A percentile compares a stretch with the other conserved stretches of the same genome.
These are phyloP conservation scores for Pocillopora grandis DNA, from an alignment of 92 coral and sea anemone genomes.

Conservation along the genomic window DNA sequence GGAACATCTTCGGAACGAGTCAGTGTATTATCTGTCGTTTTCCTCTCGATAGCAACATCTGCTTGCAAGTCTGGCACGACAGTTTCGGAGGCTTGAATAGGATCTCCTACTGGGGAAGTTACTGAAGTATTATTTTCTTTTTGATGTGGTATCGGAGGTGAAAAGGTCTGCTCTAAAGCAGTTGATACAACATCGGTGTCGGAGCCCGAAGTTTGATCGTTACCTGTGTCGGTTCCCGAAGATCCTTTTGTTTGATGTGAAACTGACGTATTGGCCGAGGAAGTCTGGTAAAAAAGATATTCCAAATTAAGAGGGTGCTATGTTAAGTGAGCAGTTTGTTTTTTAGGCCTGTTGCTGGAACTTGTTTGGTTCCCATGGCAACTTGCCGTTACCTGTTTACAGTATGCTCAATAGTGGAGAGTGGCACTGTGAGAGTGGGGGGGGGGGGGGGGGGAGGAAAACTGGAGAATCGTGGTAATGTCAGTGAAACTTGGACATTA, in stretches of 20 bases:
- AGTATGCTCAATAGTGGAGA: no score
- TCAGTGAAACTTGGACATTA: no score
- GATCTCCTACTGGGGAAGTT: background rate
- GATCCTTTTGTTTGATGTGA: conserved; percentile 32
- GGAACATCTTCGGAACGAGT: conserved; percentile 1
- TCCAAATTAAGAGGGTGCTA: background rate
- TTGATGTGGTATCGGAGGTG: background rate
- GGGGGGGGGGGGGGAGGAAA: no score
- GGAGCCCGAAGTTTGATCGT: conserved; percentile 45
- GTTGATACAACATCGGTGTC: conserved; percentile 33
- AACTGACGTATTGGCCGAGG: conserved; percentile 21
- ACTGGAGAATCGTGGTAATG: no score
- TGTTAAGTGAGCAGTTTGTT: no score
- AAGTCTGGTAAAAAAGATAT: conserved; percentile 1
- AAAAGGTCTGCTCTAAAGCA: conserved; percentile 23
- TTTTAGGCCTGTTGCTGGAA: no score
- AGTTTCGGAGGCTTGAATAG: background rate
- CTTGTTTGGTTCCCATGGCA: no score
- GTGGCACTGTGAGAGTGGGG: no score
- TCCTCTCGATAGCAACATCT: background rate
- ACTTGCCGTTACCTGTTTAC: no score
- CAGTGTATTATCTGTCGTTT: conserved; percentile 8
- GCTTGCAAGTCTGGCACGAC: background rate
- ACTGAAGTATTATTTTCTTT: background rate
- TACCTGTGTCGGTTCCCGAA: conserved; percentile 35